Conservation (phyloP, 2,113 vertebrate species). For the Perca schrenkii region DNA sequence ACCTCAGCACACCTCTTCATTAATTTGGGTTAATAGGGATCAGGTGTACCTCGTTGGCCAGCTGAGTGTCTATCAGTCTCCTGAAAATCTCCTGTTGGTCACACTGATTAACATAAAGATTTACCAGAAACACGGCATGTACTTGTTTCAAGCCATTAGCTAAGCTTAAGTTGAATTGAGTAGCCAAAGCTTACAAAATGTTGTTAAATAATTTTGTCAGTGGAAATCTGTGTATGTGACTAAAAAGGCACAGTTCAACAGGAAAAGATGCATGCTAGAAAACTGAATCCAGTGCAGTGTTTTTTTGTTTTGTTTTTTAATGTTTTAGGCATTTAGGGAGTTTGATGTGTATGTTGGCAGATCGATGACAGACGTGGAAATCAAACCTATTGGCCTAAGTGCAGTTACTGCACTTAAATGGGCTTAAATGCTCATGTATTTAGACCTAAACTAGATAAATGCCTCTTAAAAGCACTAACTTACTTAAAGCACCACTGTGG, state of each 20-base stretch:
- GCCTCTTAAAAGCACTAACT: not conserved
- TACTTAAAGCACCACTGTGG: not conserved
- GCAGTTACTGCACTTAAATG: not conserved
- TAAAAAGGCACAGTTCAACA: not conserved
- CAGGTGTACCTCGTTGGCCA: constrained; percentile 35
- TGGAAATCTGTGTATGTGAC: not conserved
- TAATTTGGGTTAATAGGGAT: constrained; percentile 48
- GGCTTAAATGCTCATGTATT: not conserved
- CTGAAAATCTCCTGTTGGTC: not conserved
- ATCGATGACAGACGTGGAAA: not conserved
- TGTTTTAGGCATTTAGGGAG: not conserved
- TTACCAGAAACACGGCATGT: not conserved
- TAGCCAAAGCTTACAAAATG: not conserved
- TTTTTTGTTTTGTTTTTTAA: not conserved
- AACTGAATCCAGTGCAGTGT: not conserved
- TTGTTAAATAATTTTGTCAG: not conserved
- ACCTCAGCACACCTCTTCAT: constrained; percentile 16
- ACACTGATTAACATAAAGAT: not conserved
- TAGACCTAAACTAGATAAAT: not conserved
- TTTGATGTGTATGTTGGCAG: not conserved
- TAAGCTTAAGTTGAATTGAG: not conserved
- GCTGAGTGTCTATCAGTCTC: not conserved
- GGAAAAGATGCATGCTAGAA: not conserved
- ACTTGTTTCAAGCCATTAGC: not conserved
- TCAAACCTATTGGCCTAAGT: not conserved